Base-by-base conservation (phyloP, 2,888 invertebrate species). In the Pseudococcus longispinus region DNA sequence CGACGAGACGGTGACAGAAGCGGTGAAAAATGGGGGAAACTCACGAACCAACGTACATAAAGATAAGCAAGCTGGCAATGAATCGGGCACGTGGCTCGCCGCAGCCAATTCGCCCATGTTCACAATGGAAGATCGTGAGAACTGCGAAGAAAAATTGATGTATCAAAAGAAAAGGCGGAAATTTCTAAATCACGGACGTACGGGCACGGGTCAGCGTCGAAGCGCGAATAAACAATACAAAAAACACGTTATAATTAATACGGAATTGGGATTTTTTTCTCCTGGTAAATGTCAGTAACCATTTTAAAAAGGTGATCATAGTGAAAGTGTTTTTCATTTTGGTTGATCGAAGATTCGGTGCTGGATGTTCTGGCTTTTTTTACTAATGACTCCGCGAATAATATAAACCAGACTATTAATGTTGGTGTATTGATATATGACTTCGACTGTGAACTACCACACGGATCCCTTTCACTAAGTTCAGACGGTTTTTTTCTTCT, bases 61-160 rank as follows among this genome's bases (percentile, higher is more conserved):
- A n/a, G n/a, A n/a, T n/a, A n/a, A n/a, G n/a, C n/a, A 80, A 80
- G n/a, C 77, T 80, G 77, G 77, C 77, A 80, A 80, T 80, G 77
- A 80, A 80, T 80, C 42, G 77, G 77, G 77, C 77, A 80, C 77
- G 77, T 80, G 77, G 77, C 77, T 80, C 9, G 70, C 70, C 70
- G 70, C 70, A 29, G 70, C 70, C 70, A 80, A 80, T 42, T 42
- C n/a, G 29, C n/a, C 77, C 42, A 20, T 42, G 77, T 13, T 20
- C 77, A 80, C 42, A 80, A 80, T 80, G 18, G 77, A 80, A 37
- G 42, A 80, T 80, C 77, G 77, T 80, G 77, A 80, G 77, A 80
- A 80, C 5, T 42, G 11, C n/a, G 77, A 23, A 37, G 77, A 70
- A 70, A 70, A 29, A 70, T 60, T 60, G 60, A 9, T 60, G 37